Evolutionary conservation across 2,888 invertebrate genomes (phyloP).

Genomic region (Phasia obesa): DNA sequence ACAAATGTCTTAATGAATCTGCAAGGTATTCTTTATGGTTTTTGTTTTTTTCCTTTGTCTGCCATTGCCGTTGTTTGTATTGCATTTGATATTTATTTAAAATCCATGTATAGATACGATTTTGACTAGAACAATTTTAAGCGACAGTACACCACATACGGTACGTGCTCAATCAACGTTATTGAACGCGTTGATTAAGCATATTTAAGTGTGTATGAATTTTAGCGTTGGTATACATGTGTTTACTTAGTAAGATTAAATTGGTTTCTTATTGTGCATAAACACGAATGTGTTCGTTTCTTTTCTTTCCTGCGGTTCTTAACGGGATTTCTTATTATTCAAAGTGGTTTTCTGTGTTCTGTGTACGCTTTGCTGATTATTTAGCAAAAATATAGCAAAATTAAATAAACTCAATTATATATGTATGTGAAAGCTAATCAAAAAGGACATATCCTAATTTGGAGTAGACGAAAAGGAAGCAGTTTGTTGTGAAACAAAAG

Average conservation of each 20-base stretch:
- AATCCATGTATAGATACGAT: slow-evolving; percentile 45
- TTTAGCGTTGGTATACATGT: neutral
- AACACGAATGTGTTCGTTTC: neutral
- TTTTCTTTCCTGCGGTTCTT: slow-evolving; percentile 11
- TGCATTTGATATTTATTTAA: slow-evolving; percentile 64
- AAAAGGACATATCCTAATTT: no score
- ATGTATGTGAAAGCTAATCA: no score
- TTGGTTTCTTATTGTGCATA: no score
- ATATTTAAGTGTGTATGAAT: neutral
- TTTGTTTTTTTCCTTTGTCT: neutral
- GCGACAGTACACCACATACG: slow-evolving; percentile 30
- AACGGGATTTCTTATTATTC: slow-evolving; percentile 60
- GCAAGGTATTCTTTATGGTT: neutral
- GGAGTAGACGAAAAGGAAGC: no score
- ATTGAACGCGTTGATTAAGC: slow-evolving; percentile 63
- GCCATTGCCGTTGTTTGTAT: slow-evolving; percentile 30
- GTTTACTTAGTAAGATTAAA: no score
- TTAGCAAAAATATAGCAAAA: neutral
- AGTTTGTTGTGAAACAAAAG: no score
- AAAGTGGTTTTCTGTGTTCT: slow-evolving; percentile 46
- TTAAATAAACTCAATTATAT: no score
- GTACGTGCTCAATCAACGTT: slow-evolving; percentile 68
- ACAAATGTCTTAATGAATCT: slow-evolving; percentile 38
- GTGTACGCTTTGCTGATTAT: slow-evolving; percentile 5
- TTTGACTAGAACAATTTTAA: slow-evolving; percentile 43